phyloP scores from a whole-genome alignment of 2,113 vertebrate genomes.

The Halcyon malimbica region DNA sequence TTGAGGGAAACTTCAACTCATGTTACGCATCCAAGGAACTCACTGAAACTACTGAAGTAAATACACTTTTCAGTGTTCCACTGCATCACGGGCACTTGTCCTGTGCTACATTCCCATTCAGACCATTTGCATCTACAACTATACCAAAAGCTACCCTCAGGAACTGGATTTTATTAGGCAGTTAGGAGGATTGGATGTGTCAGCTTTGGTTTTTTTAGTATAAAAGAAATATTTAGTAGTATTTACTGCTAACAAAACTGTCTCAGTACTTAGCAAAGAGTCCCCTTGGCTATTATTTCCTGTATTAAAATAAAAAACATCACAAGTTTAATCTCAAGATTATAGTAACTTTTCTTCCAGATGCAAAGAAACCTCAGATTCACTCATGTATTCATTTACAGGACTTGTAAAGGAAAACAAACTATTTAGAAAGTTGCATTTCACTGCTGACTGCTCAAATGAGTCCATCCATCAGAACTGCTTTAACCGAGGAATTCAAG shows the following conservation, averaged over 20 bases:
- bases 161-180: background rate
- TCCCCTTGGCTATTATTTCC: background rate
- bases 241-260: background rate
- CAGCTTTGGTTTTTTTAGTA: background rate
- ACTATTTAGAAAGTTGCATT: background rate
- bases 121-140: background rate
- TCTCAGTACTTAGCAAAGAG: background rate
- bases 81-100: background rate
- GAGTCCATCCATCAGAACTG: background rate
- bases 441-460: background rate
- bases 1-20: background rate
- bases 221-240: background rate
- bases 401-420: background rate
- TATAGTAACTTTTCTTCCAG: background rate
- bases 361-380: background rate
- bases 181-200: background rate
- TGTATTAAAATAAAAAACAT: background rate
- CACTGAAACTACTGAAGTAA: background rate
- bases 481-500: fast-evolving
- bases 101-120: fast-evolving
- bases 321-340: no score
- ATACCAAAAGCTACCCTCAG: background rate
- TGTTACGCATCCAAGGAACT: background rate
- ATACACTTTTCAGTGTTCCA: background rate
- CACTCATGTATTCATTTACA: background rate